phyloP scores from a whole-genome alignment of 2,113 vertebrate species.

The Micromys minutus region DNA sequence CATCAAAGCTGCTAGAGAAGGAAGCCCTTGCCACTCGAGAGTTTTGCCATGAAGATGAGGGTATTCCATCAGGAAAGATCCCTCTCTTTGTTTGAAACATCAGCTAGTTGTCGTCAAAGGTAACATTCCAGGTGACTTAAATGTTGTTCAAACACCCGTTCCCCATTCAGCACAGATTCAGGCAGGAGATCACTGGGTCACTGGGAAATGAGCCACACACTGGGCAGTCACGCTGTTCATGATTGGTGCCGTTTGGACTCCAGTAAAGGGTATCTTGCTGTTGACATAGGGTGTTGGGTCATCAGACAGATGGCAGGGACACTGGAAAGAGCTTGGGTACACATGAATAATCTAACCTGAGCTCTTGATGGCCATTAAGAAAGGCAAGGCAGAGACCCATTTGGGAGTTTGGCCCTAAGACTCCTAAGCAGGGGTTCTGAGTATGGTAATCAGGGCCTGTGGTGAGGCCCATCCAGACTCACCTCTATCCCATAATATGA shows the following conservation, averaged over 20 bases:
- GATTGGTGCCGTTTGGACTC: not conserved
- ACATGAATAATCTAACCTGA: not conserved
- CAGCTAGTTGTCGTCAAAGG: not conserved
- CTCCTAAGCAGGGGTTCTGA: not conserved
- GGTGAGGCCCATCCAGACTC: not conserved
- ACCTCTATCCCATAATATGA: not conserved
- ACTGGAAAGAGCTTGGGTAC: not conserved
- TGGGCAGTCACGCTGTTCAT: not conserved
- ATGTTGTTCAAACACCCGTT: not conserved
- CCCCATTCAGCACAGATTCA: not conserved
- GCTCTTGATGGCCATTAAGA: not conserved
- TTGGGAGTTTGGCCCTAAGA: not conserved
- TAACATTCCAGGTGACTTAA: not conserved
- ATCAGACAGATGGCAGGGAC: constrained; percentile 58
- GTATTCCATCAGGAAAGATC: not conserved
- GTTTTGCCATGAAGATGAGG: not conserved
- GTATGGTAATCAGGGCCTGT: not conserved
- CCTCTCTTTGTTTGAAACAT: not conserved
- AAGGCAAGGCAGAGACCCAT: not conserved
- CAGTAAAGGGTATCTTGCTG: not conserved
- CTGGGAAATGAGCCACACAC: not conserved
- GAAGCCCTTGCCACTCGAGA: not conserved
- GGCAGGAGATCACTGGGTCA: not conserved
- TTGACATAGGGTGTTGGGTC: constrained; percentile 18
- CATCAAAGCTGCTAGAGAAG: not conserved